Evolutionary conservation across 1,140 invertebrate species (phyloP).

Genomic region (Bombus pyrosoma): DNA sequence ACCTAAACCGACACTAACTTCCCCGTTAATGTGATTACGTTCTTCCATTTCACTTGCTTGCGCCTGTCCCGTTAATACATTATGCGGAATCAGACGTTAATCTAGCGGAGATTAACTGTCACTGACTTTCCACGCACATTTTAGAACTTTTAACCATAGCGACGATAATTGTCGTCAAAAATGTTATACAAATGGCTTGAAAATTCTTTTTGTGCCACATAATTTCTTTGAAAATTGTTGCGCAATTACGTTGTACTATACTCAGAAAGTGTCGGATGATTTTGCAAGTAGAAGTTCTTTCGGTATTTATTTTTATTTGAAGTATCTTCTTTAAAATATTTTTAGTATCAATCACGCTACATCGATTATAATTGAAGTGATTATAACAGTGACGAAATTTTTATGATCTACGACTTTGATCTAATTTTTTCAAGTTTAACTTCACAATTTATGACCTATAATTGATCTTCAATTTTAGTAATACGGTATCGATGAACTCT

Average conservation of each 20-base stretch:
- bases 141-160: background rate
- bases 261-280: too few relatives aligned
- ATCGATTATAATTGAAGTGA: background rate
- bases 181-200: background rate
- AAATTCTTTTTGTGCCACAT: background rate
- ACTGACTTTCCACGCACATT: background rate
- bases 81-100: constrained; percentile 21
- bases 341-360: background rate
- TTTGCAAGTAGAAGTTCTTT: too few relatives aligned
- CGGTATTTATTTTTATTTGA: background rate
- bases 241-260: too few relatives aligned
- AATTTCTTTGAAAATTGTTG: too few relatives aligned
- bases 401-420: too few relatives aligned
- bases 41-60: constrained; percentile 18
- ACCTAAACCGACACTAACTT: constrained; percentile 36
- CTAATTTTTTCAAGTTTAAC: too few relatives aligned
- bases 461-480: too few relatives aligned
- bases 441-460: too few relatives aligned
- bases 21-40: constrained; percentile 38
- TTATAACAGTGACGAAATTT: too few relatives aligned
- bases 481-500: too few relatives aligned
- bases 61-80: constrained; percentile 14
- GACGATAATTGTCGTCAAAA: background rate
- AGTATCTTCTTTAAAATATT: background rate
- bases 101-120: background rate